Evolutionary conservation across 35 echinoderm and acorn worm genomes (phyloP).

Genomic region (Apostichopus japonicus): DNA sequence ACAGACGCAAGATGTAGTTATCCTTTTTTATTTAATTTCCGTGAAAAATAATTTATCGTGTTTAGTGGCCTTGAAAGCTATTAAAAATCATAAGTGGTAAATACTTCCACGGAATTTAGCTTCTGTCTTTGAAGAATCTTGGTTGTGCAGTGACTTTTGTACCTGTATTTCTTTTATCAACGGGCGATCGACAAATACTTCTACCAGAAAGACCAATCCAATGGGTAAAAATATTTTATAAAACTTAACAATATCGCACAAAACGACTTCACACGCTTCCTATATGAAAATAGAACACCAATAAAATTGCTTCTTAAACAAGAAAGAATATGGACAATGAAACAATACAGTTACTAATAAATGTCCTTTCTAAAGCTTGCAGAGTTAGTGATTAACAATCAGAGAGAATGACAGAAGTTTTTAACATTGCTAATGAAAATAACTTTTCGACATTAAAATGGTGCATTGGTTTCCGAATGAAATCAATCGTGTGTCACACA

Average conservation of each 20-base stretch:
- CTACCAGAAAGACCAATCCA: not conserved
- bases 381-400: conserved; percentile 26
- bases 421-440: not conserved
- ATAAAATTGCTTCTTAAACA: conserved; percentile 41
- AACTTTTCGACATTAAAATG: not conserved
- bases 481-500: not conserved
- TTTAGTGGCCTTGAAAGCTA: too few species aligned
- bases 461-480: conserved; percentile 3
- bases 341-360: conserved; percentile 8
- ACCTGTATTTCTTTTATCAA: too few species aligned
- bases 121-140: too few species aligned
- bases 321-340: not conserved
- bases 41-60: too few species aligned
- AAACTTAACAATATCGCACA: not conserved
- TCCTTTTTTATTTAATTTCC: too few species aligned
- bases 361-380: conserved; percentile 29
- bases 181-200: not conserved
- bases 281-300: not conserved
- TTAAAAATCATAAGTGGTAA: too few species aligned
- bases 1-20: too few species aligned
- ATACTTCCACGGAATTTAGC: too few species aligned
- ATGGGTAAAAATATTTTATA: conserved; percentile 7
- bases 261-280: not conserved
- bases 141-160: too few species aligned
- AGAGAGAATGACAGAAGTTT: not conserved